Evolutionary conservation across 2,113 vertebrate genomes (phyloP).

Genomic region (Oncorhynchus keta): DNA sequence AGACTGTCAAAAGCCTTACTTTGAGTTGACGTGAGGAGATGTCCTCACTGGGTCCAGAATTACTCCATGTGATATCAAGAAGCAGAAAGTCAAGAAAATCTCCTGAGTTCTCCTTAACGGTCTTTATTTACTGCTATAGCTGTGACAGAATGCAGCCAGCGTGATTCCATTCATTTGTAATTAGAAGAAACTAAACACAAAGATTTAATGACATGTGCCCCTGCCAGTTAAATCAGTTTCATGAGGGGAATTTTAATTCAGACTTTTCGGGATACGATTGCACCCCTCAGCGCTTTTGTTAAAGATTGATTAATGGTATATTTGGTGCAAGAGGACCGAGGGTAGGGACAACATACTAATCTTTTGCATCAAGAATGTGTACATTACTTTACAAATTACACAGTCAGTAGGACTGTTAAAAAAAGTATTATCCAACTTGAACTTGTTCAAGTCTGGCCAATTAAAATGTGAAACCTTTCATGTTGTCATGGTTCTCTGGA

Average conservation of each 20-base stretch:
- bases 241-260: neutral
- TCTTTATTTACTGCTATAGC: constrained; percentile 56
- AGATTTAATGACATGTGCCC: constrained; percentile 54
- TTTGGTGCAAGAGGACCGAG: neutral
- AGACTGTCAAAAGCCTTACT: constrained; percentile 20
- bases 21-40: constrained; percentile 34
- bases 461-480: neutral
- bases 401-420: neutral
- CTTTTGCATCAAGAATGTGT: neutral
- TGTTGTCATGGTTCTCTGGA: neutral
- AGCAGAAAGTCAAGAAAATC: constrained; percentile 33
- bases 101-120: constrained; percentile 46
- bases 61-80: constrained; percentile 46
- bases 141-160: constrained; percentile 60
- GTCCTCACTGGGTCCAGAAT: constrained; percentile 5
- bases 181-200: constrained; percentile 62
- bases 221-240: constrained; percentile 2
- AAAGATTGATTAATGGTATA: neutral
- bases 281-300: too few relatives aligned
- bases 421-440: neutral
- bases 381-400: neutral
- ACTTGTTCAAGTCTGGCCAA: neutral
- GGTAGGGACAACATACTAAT: neutral
- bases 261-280: too few relatives aligned
- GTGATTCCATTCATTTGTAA: constrained; percentile 64